These are phyloP conservation scores for Rhombomys opimus DNA, from an alignment of 2,113 vertebrate genomes.

Conservation along the genomic window DNA sequence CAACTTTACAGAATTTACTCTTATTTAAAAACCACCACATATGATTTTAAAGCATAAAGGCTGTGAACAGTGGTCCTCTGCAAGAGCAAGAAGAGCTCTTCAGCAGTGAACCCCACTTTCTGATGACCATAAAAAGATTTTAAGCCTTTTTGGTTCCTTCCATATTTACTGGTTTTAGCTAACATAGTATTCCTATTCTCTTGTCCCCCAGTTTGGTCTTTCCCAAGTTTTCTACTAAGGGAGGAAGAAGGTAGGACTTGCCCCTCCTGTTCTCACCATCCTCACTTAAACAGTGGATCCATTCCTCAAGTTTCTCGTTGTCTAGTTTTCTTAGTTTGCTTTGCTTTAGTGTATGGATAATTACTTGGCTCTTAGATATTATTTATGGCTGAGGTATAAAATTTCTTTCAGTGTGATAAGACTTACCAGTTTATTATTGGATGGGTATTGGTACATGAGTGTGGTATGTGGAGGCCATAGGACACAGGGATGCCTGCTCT, in stretches of 20 bases:
- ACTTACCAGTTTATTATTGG: not conserved
- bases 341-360: not conserved
- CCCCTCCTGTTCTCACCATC: not conserved
- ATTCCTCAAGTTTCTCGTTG: not conserved
- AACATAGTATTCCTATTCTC: not conserved
- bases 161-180: not conserved
- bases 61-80: not conserved
- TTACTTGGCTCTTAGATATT: not conserved
- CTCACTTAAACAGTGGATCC: not conserved
- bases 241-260: not conserved
- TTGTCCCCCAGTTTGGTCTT: not conserved
- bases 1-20: conserved; percentile 14
- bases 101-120: not conserved
- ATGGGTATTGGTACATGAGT: not conserved
- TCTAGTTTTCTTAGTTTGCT: conserved; percentile 13
- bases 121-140: not conserved
- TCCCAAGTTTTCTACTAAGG: not conserved
- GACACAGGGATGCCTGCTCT: not conserved
- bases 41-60: not conserved
- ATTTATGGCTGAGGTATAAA: not conserved
- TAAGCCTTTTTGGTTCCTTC: not conserved
- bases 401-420: not conserved
- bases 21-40: not conserved
- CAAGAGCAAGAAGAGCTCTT: not conserved
- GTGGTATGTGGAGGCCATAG: not conserved